Base-by-base conservation (phyloP, 1,140 invertebrate species). In the Pseudomyrmex flavicornis region DNA sequence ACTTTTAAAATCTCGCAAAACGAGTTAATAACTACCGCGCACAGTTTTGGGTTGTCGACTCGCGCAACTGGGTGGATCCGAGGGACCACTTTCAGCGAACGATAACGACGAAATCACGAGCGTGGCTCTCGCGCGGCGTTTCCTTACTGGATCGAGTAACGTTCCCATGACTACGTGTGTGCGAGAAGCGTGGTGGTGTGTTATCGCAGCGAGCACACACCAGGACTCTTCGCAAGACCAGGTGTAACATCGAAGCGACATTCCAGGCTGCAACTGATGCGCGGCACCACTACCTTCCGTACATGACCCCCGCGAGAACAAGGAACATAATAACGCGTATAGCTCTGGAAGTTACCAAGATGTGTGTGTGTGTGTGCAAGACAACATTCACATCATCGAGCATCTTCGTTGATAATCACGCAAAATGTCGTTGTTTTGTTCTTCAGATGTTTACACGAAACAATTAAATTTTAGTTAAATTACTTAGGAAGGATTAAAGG, bases 181-280 rank as follows among this genome's bases (percentile, higher is more conserved):
- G 86, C 74, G 68, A 79, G 61, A 66, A 66, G 26, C 69, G 54
- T 68, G 13, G 82, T 84, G 20, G 86, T 87, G 66, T 61, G 65
- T 35, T 35, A 35, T 56, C 66, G 46, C 63, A 13, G 58, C 85
- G 86, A 35, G 4, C 5, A 84, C 68, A 87, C 52, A 59, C 73
- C 56, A 72, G 56, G 83, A 35, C 56, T 75, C 76, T 15, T 22
- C 76, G 83, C 87, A 85, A 88, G 83, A 88, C 87, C 86, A 88
- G 87, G 87, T 88, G 52, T 88, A 88, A 88, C 76, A 76, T 76
- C 85, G 87, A 61, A 88, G 75, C 86, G 74, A 76, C 87, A 88
- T 88, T 88, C 87, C 87, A 77, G 61, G 86, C 76, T 88, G 86
- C 83, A 88, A 88, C 72, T 82, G 87, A 88, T 88, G 87, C 87